These are phyloP conservation scores for Ceyx erithaca DNA, from an alignment of 2,797 vertebrate genomes.

Conservation along the genomic window DNA sequence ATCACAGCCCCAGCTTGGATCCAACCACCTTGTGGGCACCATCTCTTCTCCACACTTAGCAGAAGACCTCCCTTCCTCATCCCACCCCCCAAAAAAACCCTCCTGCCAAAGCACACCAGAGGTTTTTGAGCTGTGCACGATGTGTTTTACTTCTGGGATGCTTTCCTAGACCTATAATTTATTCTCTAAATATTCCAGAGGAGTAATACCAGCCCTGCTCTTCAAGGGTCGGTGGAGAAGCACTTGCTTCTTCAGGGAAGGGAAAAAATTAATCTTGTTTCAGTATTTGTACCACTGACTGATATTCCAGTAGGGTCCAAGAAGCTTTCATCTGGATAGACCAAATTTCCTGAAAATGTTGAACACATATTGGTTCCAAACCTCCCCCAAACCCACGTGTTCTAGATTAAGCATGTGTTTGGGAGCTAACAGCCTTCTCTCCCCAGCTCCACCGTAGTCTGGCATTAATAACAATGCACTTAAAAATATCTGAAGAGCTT, in stretches of 20 bases:
- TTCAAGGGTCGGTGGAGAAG: neutral
- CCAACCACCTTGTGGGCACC: neutral
- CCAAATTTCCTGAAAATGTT: slow-evolving; percentile 74
- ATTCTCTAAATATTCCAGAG: neutral
- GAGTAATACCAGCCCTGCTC: neutral
- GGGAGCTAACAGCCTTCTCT: slow-evolving; percentile 47
- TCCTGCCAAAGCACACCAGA: neutral
- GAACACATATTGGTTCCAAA: slow-evolving; percentile 62
- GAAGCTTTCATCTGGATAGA: slow-evolving; percentile 68
- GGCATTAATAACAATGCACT: slow-evolving; percentile 39
- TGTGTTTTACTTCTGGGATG: neutral
- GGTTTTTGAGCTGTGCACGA: neutral
- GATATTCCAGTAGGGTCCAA: slow-evolving; percentile 46
- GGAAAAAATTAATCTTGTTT: slow-evolving; percentile 17
- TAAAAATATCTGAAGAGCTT: slow-evolving; percentile 23
- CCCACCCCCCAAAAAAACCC: neutral
- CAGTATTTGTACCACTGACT: slow-evolving; percentile 3
- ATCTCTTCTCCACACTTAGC: neutral
- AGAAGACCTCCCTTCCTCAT: neutral
- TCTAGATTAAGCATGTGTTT: slow-evolving; percentile 66
- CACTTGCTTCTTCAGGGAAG: slow-evolving; percentile 13
- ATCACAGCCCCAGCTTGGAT: neutral
- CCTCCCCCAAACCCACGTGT: slow-evolving; percentile 48
- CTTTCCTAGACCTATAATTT: neutral
- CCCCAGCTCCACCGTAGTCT: slow-evolving; percentile 2